These are phyloP conservation scores for Phyllotreta cruciferae DNA, from an alignment of 2,888 invertebrate genomes.

Conservation along the genomic window DNA sequence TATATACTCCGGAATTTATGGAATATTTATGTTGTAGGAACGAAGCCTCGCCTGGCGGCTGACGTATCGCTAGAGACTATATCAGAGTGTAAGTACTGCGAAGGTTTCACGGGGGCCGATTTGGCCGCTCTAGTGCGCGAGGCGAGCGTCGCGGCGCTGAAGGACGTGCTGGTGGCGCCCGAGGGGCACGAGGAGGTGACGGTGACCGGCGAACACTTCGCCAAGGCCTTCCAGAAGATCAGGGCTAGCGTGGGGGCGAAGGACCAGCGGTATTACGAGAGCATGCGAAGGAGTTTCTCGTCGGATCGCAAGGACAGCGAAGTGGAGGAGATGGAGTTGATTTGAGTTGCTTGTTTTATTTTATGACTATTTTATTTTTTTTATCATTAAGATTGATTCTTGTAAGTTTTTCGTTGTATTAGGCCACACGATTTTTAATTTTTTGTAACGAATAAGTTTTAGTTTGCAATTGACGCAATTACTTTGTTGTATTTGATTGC, in stretches of 20 bases:
- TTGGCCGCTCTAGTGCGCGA: slow-evolving; percentile 88
- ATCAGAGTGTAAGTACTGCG: slow-evolving; percentile 70
- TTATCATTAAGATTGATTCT: neutral
- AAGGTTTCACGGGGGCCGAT: slow-evolving; percentile 94
- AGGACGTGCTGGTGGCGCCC: slow-evolving; percentile 67
- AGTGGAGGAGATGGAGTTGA: slow-evolving; percentile 40
- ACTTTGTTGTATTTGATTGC: too few relatives aligned
- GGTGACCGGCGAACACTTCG: slow-evolving; percentile 76
- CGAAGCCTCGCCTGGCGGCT: slow-evolving; percentile 74
- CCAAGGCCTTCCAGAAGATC: slow-evolving; percentile 77
- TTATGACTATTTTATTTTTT: slow-evolving; percentile 6
- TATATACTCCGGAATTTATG: neutral
- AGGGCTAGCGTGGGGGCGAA: slow-evolving; percentile 86
- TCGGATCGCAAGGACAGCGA: slow-evolving; percentile 58
- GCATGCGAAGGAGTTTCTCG: slow-evolving; percentile 72
- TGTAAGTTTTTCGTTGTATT: slow-evolving; percentile 1
- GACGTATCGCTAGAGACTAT: slow-evolving; percentile 80
- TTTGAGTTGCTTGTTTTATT: slow-evolving; percentile 25
- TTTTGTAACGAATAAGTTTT: slow-evolving; percentile 40
- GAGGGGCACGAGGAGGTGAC: slow-evolving; percentile 55
- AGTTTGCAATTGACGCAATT: too few relatives aligned
- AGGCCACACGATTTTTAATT: neutral
- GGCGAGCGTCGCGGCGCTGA: slow-evolving; percentile 81
- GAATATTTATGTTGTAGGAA: slow-evolving; percentile 70
- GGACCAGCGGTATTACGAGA: slow-evolving; percentile 81